Evolutionary conservation across 2,113 vertebrate species (phyloP).

Genomic region (Coturnix japonica): DNA sequence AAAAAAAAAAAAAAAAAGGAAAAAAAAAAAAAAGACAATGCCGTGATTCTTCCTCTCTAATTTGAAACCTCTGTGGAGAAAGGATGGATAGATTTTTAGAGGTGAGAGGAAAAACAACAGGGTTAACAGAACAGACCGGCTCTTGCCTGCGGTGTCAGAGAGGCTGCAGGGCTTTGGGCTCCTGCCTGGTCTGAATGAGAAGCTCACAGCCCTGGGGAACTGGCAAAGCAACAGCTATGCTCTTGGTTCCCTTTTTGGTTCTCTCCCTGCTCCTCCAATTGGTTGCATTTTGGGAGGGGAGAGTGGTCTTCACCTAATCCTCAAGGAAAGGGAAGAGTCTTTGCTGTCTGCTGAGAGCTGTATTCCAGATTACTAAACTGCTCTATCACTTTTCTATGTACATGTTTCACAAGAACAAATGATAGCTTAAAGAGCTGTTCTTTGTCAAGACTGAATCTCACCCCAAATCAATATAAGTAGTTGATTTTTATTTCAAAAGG

Average conservation of each 20-base stretch:
- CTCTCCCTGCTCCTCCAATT: background rate
- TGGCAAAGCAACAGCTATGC: fast-evolving
- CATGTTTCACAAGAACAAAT: background rate
- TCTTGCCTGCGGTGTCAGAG: fast-evolving
- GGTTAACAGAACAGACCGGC: background rate
- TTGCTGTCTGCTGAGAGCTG: background rate
- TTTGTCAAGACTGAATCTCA: background rate
- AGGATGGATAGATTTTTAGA: background rate
- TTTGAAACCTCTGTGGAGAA: background rate
- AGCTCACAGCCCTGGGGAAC: fast-evolving
- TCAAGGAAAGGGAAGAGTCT: background rate
- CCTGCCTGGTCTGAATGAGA: fast-evolving
- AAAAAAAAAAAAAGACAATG: background rate
- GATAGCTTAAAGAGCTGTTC: background rate
- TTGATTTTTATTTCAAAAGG: background rate
- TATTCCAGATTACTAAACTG: background rate
- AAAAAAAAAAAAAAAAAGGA: no score
- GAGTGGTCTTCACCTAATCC: background rate
- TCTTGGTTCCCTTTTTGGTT: fast-evolving
- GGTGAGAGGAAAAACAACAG: fast-evolving
- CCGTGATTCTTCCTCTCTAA: background rate
- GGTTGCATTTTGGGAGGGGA: background rate
- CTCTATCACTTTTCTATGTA: background rate
- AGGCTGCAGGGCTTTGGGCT: background rate
- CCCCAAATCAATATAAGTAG: background rate